A percentile compares a stretch with the other conserved stretches of the same genome.
These are phyloP conservation scores for Macrophya alboannulata DNA, from an alignment of 2,888 invertebrate genomes.

Conservation along the genomic window DNA sequence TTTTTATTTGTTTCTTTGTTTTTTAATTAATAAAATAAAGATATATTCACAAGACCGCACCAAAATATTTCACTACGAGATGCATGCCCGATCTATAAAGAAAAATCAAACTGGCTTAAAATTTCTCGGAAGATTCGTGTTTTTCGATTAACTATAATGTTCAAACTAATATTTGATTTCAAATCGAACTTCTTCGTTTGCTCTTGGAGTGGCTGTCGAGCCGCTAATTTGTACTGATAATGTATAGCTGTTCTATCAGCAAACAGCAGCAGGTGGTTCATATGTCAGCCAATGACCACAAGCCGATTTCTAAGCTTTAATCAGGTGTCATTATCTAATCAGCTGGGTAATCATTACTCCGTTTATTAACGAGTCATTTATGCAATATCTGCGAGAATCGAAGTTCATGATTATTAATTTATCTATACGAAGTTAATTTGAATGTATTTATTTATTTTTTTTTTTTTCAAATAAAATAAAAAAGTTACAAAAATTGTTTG, in stretches of 20 bases:
- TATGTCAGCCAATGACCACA: neutral
- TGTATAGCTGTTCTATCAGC: neutral
- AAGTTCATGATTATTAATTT: neutral
- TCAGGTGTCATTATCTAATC: neutral
- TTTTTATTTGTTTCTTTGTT: too few relatives aligned
- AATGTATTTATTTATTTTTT: neutral
- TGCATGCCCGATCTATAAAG: neutral
- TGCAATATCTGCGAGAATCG: neutral
- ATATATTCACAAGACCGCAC: neutral
- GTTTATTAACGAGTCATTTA: neutral
- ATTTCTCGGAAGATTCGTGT: neutral
- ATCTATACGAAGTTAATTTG: neutral
- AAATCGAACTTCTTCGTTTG: neutral
- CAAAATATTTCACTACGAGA: neutral
- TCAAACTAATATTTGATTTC: neutral
- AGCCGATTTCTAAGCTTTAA: neutral
- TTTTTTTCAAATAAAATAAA: neutral
- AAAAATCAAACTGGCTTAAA: neutral
- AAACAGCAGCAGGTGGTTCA: neutral
- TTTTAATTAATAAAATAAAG: neutral
- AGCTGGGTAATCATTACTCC: neutral
- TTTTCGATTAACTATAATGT: neutral
- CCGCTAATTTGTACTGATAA: neutral
- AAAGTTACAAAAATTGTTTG: constrained; percentile 3
- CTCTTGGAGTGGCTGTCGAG: neutral